Base-by-base conservation (phyloP, 2,113 vertebrate species). In the Scolopax mira region DNA sequence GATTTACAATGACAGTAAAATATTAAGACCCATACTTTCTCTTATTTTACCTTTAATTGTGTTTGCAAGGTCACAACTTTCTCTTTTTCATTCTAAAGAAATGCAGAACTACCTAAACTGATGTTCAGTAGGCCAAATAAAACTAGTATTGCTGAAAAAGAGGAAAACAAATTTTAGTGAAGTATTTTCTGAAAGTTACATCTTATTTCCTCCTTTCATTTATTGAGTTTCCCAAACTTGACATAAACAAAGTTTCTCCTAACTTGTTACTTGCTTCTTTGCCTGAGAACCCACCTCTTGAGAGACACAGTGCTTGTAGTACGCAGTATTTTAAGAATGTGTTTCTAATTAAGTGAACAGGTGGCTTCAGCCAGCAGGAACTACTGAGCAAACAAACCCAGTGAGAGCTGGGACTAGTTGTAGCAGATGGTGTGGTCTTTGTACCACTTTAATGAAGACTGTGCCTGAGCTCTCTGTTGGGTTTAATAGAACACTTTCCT, bases 271-370 rank as follows among this genome's bases (percentile, higher is more conserved):
- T 30, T 64, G 58, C 52, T 92, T 46, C 35, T 39, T 15, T 90
- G 61, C 58, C 79, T 49, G 44, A 71, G 57, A 42, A 49, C 28
- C 79, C 80, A 71, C 60, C 79, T 60, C 80, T 88, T 78, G 60
- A 88, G 92, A 88, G 70, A n/a, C 25, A 3, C 17, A 1, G 72
- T 22, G 86, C 88, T 86, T 55, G 85, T 23, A 85, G 85, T 62
- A 58, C 14, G 19, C 65, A 89, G 83, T 39, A 83, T 42, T 97
- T 97, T 84, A 91, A 84, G 95, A 84, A 92, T 33, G 62, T 77
- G 88, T 58, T 94, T 67, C 77, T 96, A 95, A 97, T 96, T 95
- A 97, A 94, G 84, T 24, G 96, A 98, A 91, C 96, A 97, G 97
- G 97, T 96, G 96, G 96, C 88, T 91, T 44, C 75, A 94, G 80